These are phyloP conservation scores for Donacobius atricapilla DNA, from an alignment of 2,113 vertebrate species.

Conservation along the genomic window DNA sequence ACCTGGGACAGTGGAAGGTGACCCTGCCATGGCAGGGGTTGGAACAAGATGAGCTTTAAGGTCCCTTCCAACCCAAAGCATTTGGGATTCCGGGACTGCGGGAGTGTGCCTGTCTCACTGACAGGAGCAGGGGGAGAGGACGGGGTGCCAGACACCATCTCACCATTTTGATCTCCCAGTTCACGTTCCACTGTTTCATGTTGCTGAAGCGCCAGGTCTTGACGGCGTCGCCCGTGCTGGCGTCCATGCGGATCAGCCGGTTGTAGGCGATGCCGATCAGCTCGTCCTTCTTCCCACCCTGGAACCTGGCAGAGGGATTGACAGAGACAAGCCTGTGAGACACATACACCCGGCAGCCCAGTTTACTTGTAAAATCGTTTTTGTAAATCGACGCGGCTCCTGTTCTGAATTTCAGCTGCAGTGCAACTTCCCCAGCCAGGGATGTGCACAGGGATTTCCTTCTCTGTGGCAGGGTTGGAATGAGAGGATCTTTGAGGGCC, in stretches of 20 bases:
- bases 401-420: not conserved
- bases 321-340: not conserved
- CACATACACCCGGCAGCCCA: not conserved
- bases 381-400: fast-evolving
- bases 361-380: fast-evolving
- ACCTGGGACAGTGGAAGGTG: fast-evolving
- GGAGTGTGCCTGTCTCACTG: fast-evolving
- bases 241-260: constrained; percentile 94
- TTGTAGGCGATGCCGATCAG: constrained; percentile 98
- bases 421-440: fast-evolving
- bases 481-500: not conserved
- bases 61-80: not conserved
- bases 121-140: not conserved
- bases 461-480: not conserved
- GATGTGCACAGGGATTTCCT: not conserved
- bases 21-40: not conserved
- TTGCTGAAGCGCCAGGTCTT: constrained; percentile 99
- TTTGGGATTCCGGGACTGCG: not conserved
- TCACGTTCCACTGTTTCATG: constrained; percentile 99
- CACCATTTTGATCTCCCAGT: constrained; percentile 99
- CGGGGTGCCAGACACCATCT: not conserved
- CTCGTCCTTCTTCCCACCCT: constrained; percentile 95
- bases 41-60: not conserved
- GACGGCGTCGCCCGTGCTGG: constrained; percentile 90
- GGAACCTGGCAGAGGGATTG: constrained; percentile 77